phyloP scores from a whole-genome alignment of 1,140 invertebrate species.

The Pogonomyrmex barbatus region DNA sequence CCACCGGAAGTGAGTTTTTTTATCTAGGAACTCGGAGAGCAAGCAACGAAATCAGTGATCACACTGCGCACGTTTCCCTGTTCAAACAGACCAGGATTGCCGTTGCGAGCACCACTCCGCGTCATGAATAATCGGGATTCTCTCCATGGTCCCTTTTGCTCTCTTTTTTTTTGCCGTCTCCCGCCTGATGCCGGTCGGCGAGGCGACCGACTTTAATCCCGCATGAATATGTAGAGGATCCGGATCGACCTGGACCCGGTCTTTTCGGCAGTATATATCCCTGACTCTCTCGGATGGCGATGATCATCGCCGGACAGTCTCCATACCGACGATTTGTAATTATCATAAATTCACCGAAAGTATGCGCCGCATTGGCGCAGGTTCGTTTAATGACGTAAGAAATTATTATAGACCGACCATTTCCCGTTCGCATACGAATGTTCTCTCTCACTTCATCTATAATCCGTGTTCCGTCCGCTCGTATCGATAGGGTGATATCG shows the following conservation, averaged over 20 bases:
- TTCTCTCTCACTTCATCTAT: not conserved
- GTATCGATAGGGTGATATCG: constrained; percentile 24
- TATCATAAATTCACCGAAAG: constrained; percentile 68
- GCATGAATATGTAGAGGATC: constrained; percentile 77
- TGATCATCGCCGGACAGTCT: constrained; percentile 54
- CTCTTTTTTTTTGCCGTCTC: constrained; percentile 59
- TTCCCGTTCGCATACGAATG: not conserved
- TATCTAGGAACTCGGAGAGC: constrained; percentile 72
- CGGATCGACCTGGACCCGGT: constrained; percentile 36
- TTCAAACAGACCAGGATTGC: constrained; percentile 76
- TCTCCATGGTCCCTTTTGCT: constrained; percentile 52
- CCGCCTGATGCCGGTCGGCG: constrained; percentile 36
- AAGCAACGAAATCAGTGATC: constrained; percentile 71
- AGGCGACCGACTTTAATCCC: constrained; percentile 74
- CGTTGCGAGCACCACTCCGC: constrained; percentile 62
- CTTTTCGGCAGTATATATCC: constrained; percentile 56
- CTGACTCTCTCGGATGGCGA: constrained; percentile 53
- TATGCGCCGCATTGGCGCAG: not conserved
- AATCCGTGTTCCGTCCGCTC: not conserved
- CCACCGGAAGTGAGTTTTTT: constrained; percentile 73
- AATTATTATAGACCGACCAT: constrained; percentile 29
- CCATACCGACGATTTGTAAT: constrained; percentile 59
- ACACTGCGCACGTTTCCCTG: constrained; percentile 67
- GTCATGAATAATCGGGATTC: constrained; percentile 79
- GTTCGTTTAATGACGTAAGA: constrained; percentile 43